Base-by-base conservation (phyloP, 2,797 vertebrate genomes). In the Hyperoplus lanceolatus region DNA sequence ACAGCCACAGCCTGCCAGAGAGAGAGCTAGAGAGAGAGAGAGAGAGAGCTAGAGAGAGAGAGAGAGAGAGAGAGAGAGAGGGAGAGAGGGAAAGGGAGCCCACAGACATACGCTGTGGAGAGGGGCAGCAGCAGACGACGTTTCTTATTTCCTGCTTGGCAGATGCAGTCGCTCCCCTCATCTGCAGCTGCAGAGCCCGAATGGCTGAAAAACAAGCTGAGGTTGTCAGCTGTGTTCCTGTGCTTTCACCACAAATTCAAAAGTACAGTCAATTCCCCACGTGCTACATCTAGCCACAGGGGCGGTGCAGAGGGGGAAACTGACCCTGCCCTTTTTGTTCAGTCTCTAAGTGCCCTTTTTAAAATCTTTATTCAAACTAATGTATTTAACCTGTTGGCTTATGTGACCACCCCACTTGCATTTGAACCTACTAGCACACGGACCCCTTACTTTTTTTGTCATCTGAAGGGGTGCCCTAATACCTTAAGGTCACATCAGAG, bases 141-240 rank as follows among this genome's bases (percentile, higher is more conserved):
- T 77, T 82, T 77, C 8, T 64, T 56, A 63, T 78, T 86, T 83
- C 64, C 82, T 39, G 65, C 82, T 75, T 77, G 70, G 65, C 74
- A 70, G 80, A 68, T 76, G 68, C 49, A 67, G 75, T 85, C 10
- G 29, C 68, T 86, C 67, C 70, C 70, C 75, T 85, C n/a, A n/a
- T n/a, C n/a, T n/a, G n/a, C n/a, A n/a, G n/a, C n/a, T n/a, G n/a
- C n/a, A n/a, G 75, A 78, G 76, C 61, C 73, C 48, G 69, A 83
- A 79, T 79, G 70, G 75, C 62, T 75, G 51, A 59, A 82, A 87
- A 79, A 88, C 73, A 77, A 81, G 82, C 77, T 75, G 45, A 81
- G 78, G 77, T 71, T 88, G 86, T 82, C 83, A n/a, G n/a, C n/a
- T n/a, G n/a, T 0, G 21, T 36, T 73, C 82, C 68, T 46, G 55